Evolutionary conservation across 2,888 invertebrate genomes (phyloP).

Genomic region (Stegophylla sp.): DNA sequence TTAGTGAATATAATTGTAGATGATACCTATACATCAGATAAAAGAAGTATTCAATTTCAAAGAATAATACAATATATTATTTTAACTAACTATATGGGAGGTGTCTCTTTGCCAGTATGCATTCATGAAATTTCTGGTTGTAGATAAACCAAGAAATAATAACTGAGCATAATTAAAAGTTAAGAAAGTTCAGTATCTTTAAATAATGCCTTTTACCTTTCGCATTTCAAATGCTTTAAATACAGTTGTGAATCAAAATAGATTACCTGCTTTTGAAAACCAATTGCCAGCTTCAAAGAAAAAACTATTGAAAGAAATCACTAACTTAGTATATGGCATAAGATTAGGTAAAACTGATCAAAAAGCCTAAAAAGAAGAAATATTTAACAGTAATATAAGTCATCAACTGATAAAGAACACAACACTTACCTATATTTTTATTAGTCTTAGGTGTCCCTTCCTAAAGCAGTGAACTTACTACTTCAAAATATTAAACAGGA

Average conservation of each 20-base stretch:
- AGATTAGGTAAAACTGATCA: background rate
- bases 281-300: background rate
- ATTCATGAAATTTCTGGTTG: conserved; percentile 22
- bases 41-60: background rate
- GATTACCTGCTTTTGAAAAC: background rate
- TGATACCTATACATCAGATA: background rate
- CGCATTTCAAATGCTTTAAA: background rate
- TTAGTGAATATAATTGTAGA: conserved; percentile 25
- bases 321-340: conserved; percentile 22
- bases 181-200: too few relatives aligned
- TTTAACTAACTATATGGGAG: conserved; percentile 32
- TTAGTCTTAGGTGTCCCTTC: conserved; percentile 30
- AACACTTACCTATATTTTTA: background rate
- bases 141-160: background rate
- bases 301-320: conserved; percentile 11
- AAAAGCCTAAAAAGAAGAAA: background rate
- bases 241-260: background rate
- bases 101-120: background rate
- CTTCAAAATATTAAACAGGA: background rate
- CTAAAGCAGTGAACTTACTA: background rate
- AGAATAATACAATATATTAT: conserved; percentile 33
- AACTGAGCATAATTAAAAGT: too few relatives aligned
- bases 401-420: background rate
- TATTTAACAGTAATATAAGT: background rate
- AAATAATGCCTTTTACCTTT: background rate